Evolutionary conservation across 1,140 invertebrate genomes (phyloP).

Genomic region (Trichogramma pretiosum): DNA sequence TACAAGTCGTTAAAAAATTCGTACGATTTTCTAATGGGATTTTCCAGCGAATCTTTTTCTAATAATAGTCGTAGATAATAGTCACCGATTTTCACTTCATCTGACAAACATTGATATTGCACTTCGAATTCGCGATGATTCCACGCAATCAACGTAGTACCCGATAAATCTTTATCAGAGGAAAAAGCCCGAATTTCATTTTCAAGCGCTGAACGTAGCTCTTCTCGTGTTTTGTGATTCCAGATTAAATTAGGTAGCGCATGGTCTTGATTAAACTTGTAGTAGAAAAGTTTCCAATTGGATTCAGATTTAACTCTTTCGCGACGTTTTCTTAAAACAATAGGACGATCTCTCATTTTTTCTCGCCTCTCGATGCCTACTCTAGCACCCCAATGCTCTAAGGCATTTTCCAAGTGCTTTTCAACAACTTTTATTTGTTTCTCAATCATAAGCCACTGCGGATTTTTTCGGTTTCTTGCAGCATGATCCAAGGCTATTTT

Average conservation of each 20-base stretch:
- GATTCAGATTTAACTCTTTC: slow-evolving; percentile 85
- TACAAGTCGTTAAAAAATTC: slow-evolving; percentile 99
- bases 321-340: slow-evolving; percentile 81
- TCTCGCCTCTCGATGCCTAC: slow-evolving; percentile 61
- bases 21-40: slow-evolving; percentile 80
- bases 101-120: slow-evolving; percentile 82
- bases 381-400: slow-evolving; percentile 83
- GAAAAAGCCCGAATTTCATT: slow-evolving; percentile 87
- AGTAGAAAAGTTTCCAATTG: slow-evolving; percentile 93
- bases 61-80: slow-evolving; percentile 93
- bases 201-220: slow-evolving; percentile 84
- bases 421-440: slow-evolving; percentile 68
- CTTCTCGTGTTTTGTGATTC: slow-evolving; percentile 98
- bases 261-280: slow-evolving; percentile 92
- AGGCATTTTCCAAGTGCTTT: slow-evolving; percentile 66
- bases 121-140: slow-evolving; percentile 97
- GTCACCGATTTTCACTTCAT: slow-evolving; percentile 97
- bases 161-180: slow-evolving; percentile 82
- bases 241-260: slow-evolving; percentile 94
- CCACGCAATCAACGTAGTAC: slow-evolving; percentile 81
- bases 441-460: slow-evolving; percentile 62
- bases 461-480: slow-evolving; percentile 53
- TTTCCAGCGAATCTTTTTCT: slow-evolving; percentile 82
- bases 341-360: slow-evolving; percentile 62
- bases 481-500: slow-evolving; percentile 83